These are phyloP conservation scores for Tinea trinotella DNA, from an alignment of 2,888 invertebrate species.

Conservation along the genomic window DNA sequence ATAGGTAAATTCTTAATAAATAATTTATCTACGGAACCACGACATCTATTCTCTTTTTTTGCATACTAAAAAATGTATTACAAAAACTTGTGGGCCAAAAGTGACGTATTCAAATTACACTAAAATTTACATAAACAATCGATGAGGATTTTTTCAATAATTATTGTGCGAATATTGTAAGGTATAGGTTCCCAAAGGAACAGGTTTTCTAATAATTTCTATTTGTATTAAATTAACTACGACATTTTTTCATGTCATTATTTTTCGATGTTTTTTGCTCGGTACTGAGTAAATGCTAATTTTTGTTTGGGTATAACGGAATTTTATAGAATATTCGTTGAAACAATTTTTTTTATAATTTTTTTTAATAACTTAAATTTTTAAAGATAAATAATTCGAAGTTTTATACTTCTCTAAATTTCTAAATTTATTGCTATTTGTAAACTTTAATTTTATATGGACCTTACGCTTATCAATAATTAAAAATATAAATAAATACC, in stretches of 20 bases:
- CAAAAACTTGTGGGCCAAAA: conserved; percentile 24
- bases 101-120: conserved; percentile 45
- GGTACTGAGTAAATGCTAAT: too few species aligned
- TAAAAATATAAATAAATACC: too few species aligned
- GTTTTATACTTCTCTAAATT: too few species aligned
- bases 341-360: background rate
- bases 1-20: too few species aligned
- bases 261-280: too few species aligned
- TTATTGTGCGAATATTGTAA: conserved; percentile 43
- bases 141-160: conserved; percentile 19
- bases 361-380: too few species aligned
- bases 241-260: too few species aligned
- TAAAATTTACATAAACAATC: conserved; percentile 19
- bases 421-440: too few species aligned
- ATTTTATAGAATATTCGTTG: background rate
- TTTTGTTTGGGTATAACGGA: background rate
- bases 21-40: background rate
- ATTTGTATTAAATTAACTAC: background rate
- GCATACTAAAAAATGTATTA: background rate
- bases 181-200: conserved; percentile 39
- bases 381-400: too few species aligned
- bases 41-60: background rate
- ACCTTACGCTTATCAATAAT: too few species aligned
- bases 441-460: too few species aligned
- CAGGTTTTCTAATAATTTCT: conserved; percentile 10